A percentile compares a stretch with the other conserved stretches of the same genome.
phyloP scores from a whole-genome alignment of 2,113 vertebrate species.

The Scartelaos histophorus region DNA sequence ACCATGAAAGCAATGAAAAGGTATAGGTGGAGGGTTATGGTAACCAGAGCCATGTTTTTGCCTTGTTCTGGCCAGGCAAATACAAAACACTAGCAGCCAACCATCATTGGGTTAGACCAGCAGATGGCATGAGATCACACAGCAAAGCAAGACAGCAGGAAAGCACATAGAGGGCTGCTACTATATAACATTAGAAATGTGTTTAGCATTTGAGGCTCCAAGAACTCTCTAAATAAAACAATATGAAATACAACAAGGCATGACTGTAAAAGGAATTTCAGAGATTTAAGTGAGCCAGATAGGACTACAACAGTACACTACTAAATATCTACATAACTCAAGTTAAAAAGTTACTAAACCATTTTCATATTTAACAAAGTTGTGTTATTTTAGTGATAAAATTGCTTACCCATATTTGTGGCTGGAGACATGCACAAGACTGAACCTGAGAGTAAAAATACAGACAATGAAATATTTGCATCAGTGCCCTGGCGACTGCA shows the following conservation, averaged over 20 bases:
- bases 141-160: constrained; percentile 97
- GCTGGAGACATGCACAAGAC: constrained; percentile 67
- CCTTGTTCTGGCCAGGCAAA: constrained; percentile 85
- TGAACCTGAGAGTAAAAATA: constrained; percentile 55
- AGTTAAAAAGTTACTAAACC: not conserved
- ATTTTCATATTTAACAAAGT: not conserved
- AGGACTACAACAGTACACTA: not conserved
- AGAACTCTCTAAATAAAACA: constrained; percentile 52
- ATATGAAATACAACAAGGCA: constrained; percentile 9
- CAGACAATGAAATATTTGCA: constrained; percentile 31
- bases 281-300: constrained; percentile 53
- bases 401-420: constrained; percentile 65
- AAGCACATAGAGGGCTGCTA: constrained; percentile 92
- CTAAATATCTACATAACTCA: not conserved
- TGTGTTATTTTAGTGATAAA: not conserved
- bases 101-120: constrained; percentile 97
- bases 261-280: constrained; percentile 6
- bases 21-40: constrained; percentile 94
- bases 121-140: constrained; percentile 97
- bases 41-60: constrained; percentile 85
- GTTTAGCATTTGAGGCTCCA: constrained; percentile 86
- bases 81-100: constrained; percentile 88
- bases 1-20: constrained; percentile 90
- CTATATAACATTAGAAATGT: constrained; percentile 86
- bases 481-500: constrained; percentile 12